A percentile compares a stretch with the other conserved stretches of the same genome.
These are phyloP conservation scores for Xenops minutus DNA, from an alignment of 2,797 vertebrate species.

Conservation along the genomic window DNA sequence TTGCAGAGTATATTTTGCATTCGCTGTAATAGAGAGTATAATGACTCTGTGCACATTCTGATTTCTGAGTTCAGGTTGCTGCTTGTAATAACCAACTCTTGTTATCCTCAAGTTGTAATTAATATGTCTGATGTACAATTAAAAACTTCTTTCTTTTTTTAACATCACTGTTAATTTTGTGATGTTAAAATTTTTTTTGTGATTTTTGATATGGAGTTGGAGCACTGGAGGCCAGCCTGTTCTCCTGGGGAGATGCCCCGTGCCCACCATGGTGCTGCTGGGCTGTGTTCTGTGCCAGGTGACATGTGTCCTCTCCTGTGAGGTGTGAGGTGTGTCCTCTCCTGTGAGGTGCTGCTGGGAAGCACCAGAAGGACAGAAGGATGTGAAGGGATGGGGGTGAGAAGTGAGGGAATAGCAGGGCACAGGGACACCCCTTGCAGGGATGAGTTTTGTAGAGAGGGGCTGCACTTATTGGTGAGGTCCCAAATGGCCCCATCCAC, in stretches of 20 bases:
- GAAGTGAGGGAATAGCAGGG: too few species aligned
- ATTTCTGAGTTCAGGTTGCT: slow-evolving; percentile 71
- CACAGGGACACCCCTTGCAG: background rate
- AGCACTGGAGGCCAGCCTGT: background rate
- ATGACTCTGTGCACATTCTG: slow-evolving; percentile 75
- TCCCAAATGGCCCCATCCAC: background rate
- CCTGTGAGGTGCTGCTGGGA: background rate
- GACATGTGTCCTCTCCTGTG: background rate
- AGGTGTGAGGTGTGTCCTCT: background rate
- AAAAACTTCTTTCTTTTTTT: slow-evolving; percentile 28
- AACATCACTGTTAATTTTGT: background rate
- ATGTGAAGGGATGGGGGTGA: fast-evolving
- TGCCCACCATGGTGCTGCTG: background rate
- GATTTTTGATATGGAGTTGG: background rate
- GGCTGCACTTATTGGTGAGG: background rate
- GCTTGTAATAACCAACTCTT: slow-evolving; percentile 71
- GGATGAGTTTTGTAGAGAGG: background rate
- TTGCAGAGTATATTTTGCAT: slow-evolving; percentile 62
- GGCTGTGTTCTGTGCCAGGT: background rate
- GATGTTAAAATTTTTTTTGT: too few species aligned
- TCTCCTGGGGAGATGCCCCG: background rate
- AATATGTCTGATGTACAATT: slow-evolving; percentile 67
- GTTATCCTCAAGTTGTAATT: slow-evolving; percentile 75
- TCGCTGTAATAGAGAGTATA: slow-evolving; percentile 60
- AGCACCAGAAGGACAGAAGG: background rate